Base-by-base conservation (phyloP, 2,797 vertebrate species). In the Myoxocephalus aenaeus region DNA sequence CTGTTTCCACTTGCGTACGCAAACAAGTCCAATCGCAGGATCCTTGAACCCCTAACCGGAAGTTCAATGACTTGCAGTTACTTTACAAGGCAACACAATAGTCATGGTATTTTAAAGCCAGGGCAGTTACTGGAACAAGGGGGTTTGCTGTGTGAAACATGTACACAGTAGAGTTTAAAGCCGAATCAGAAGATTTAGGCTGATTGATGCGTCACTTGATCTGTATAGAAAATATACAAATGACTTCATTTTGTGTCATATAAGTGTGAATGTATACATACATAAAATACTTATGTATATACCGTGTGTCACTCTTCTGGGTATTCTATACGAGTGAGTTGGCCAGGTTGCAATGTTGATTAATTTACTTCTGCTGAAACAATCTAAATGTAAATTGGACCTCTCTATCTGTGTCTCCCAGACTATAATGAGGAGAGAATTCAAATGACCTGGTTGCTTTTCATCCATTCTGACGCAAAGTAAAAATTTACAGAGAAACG, bases 381-480 rank as follows among this genome's bases (percentile, higher is more conserved):
- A 95, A 95, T 95, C 94, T 95, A 95, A 95, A 95, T 95, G 95
- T 94, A 95, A 95, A 95, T 95, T 94, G 92, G 86, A 93, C 90
- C 92, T 92, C 93, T 94, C 93, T 95, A 95, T 95, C 95, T 94
- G 90, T 94, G 93, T 91, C 92, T 94, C 86, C 89, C 92, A 94
- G 92, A 91, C 90, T 87, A 90, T 95, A 95, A 95, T 95, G 93
- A 95, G 92, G 76, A 86, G 83, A 89, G 93, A 94, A 95, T 95
- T 94, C 92, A 93, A 95, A 95, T 94, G 91, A 90, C 92, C 89
- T 86, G 85, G 87, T 91, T 93, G 88, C 85, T 85, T 94, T 94
- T 93, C 84, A 93, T 91, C 89, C 89, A 86, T 92, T 91, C 87
- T 86, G 89, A 92, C 76, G 85, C 85, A 92, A 94, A 90, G 86